Evolutionary conservation across 37 sponge, comb jelly and placozoan genomes (phyloP).

Genomic region (Petrosia ficiformis): DNA sequence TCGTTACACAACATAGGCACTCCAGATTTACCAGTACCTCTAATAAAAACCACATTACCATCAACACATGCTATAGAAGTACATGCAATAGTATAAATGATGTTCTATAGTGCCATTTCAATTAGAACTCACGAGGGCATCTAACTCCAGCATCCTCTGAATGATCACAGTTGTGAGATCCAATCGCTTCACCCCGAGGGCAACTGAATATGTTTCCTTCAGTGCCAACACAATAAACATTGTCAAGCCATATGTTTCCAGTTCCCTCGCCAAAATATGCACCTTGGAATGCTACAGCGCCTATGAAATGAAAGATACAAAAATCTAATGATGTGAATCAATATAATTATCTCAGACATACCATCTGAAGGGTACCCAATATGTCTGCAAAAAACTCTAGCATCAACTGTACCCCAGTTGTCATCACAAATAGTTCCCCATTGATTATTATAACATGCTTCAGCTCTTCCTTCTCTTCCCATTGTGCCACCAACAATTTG

Average conservation of each 20-base stretch:
- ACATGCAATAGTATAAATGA: too few species aligned
- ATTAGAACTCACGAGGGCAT: not conserved
- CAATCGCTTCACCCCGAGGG: not conserved
- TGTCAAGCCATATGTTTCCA: not conserved
- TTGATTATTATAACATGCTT: slow-evolving; percentile 25
- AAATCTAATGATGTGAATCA: too few species aligned
- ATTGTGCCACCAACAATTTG: slow-evolving; percentile 10
- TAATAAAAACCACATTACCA: not conserved
- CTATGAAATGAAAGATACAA: not conserved
- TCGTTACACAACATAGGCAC: not conserved
- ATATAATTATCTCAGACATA: not conserved
- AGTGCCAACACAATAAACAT: not conserved
- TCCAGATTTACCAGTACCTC: not conserved
- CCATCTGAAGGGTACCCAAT: slow-evolving; percentile 23
- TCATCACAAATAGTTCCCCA: slow-evolving; percentile 60
- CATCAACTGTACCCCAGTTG: slow-evolving; percentile 26
- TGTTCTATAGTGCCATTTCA: too few species aligned
- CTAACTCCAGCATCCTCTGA: not conserved
- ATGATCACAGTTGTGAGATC: not conserved
- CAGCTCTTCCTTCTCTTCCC: slow-evolving; percentile 38
- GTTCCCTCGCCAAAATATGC: not conserved
- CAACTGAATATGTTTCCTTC: not conserved
- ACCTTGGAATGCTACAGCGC: not conserved
- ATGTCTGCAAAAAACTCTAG: slow-evolving; percentile 31
- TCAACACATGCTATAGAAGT: not conserved